Conservation (phyloP, 2,888 invertebrate genomes). For the Monochamus alternatus region DNA sequence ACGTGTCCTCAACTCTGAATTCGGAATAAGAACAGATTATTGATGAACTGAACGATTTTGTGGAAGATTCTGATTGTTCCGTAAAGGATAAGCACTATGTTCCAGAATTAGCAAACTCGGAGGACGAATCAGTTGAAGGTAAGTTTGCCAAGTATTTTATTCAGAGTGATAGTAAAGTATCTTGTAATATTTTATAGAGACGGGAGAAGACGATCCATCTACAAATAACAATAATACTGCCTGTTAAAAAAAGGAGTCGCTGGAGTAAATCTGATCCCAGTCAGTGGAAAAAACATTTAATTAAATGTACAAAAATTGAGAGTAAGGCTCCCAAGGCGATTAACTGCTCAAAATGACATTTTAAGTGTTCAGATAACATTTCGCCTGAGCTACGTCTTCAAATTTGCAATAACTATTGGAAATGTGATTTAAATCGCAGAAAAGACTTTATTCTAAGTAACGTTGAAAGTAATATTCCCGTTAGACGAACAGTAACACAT, state of each 20-base stretch:
- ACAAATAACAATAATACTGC: not conserved
- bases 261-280: conserved; percentile 17
- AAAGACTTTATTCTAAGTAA: no score
- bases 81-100: conserved; percentile 17
- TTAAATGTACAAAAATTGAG: conserved; percentile 22
- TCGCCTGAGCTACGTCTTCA: not conserved
- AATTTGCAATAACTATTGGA: no score
- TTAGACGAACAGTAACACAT: conserved; percentile 38
- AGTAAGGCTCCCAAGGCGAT: conserved; percentile 15
- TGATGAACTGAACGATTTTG: conserved; percentile 1
- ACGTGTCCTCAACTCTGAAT: not conserved
- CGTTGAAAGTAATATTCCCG: conserved; percentile 37
- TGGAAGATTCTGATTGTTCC: conserved; percentile 20
- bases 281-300: conserved; percentile 18
- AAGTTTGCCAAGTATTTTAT: not conserved
- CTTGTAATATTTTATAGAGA: not conserved
- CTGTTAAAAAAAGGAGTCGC: conserved; percentile 3
- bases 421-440: no score
- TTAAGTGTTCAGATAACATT: conserved; percentile 24
- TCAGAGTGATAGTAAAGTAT: not conserved
- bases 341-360: conserved; percentile 30
- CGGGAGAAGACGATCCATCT: not conserved
- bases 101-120: conserved; percentile 1
- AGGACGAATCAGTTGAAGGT: not conserved
- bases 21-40: conserved; percentile 9